A percentile compares a stretch with the other conserved stretches of the same genome.
These are phyloP conservation scores for Ptychoptera contaminata DNA, from an alignment of 2,888 invertebrate species.

Conservation along the genomic window DNA sequence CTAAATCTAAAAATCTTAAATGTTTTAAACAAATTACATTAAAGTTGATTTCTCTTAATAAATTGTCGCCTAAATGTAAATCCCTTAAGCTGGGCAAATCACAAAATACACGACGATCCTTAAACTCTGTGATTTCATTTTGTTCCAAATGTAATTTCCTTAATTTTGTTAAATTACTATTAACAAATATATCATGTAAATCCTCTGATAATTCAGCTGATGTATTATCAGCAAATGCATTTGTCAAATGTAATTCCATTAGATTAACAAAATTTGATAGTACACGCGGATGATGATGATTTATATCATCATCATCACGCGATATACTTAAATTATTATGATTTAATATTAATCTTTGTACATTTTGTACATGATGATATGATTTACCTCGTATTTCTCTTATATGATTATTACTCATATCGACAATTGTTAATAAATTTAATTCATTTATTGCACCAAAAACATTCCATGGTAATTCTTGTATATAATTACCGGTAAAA, in stretches of 20 bases:
- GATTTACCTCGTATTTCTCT: conserved; percentile 54
- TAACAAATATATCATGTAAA: conserved; percentile 53
- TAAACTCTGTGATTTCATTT: conserved; percentile 53
- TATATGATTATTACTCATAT: conserved; percentile 59
- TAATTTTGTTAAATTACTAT: conserved; percentile 46
- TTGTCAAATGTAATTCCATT: conserved; percentile 52
- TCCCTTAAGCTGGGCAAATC: conserved; percentile 48
- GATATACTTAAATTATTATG: conserved; percentile 52
- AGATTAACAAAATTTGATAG: conserved; percentile 55
- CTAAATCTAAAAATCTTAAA: conserved; percentile 49
- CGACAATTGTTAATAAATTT: conserved; percentile 43
- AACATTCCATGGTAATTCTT: conserved; percentile 49
- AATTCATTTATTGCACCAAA: conserved; percentile 47
- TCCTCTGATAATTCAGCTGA: conserved; percentile 44
- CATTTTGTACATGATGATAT: conserved; percentile 55
- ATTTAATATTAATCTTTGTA: conserved; percentile 50
- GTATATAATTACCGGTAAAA: conserved; percentile 52
- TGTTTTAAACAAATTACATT: conserved; percentile 48
- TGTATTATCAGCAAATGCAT: conserved; percentile 53
- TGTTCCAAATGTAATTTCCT: conserved; percentile 59
- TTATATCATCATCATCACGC: conserved; percentile 35
- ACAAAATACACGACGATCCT: conserved; percentile 50
- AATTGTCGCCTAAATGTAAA: conserved; percentile 52
- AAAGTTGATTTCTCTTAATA: conserved; percentile 43
- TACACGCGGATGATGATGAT: conserved; percentile 47